Percentiles rank a stretch among this genome's conserved stretches.
These are phyloP conservation scores for Silurus glanis DNA, from an alignment of 2,113 vertebrate genomes.

Conservation along the genomic window DNA sequence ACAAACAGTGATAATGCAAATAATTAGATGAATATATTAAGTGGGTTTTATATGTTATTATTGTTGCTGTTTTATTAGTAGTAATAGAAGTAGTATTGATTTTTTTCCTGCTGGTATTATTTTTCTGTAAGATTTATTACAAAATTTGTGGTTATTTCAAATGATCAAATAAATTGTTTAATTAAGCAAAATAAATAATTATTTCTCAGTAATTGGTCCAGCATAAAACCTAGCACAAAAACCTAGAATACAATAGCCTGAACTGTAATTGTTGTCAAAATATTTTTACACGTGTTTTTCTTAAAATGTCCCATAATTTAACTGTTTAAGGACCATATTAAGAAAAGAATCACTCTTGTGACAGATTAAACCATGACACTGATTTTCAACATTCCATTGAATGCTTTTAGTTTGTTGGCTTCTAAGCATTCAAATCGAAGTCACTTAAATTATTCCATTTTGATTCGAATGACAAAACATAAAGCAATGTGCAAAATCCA, in stretches of 20 bases:
- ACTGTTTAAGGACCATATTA: too few species aligned
- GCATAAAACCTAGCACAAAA: neutral
- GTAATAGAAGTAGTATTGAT: neutral
- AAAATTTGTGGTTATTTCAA: neutral
- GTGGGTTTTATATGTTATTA: slow-evolving; percentile 10
- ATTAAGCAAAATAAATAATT: neutral
- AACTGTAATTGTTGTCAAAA: neutral
- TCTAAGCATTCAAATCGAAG: neutral
- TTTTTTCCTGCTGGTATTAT: neutral
- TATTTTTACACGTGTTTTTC: neutral
- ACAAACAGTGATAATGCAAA: too few species aligned
- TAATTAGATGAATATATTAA: too few species aligned
- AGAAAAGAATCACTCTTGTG: neutral
- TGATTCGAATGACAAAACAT: neutral
- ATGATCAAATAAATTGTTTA: neutral
- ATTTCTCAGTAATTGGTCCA: neutral
- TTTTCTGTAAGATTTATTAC: neutral
- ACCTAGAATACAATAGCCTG: neutral
- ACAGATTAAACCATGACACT: neutral
- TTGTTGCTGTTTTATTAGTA: slow-evolving; percentile 7
- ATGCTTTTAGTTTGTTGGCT: neutral
- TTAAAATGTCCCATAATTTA: neutral
- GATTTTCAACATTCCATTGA: neutral
- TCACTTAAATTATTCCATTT: neutral
- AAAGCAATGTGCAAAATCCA: neutral